phyloP scores from a whole-genome alignment of 2,113 vertebrate species.

The Hemiprocne comata region DNA sequence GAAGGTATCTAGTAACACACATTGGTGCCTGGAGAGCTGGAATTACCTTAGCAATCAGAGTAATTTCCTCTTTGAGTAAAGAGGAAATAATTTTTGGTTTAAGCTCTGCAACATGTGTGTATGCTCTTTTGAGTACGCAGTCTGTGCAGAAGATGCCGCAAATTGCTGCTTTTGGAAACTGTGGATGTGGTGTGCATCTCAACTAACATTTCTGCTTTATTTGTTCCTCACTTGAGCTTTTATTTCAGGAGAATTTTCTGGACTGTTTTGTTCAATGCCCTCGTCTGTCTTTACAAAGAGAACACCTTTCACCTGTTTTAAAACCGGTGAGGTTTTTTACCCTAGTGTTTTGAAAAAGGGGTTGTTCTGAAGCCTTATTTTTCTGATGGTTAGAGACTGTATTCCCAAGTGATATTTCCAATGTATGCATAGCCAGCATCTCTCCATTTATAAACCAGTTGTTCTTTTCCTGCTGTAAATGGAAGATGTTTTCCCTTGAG shows the following conservation, averaged over 20 bases:
- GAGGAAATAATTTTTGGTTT: constrained; percentile 22
- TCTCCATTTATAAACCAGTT: neutral
- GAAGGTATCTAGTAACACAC: neutral
- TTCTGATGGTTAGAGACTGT: neutral
- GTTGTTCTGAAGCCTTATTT: neutral
- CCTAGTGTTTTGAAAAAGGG: neutral
- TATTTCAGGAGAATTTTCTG: neutral
- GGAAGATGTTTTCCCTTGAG: neutral
- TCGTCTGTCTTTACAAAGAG: neutral
- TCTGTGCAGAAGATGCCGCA: neutral
- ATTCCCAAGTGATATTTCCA: neutral
- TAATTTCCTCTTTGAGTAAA: constrained; percentile 1
- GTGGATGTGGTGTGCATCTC: neutral
- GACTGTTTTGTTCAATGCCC: neutral
- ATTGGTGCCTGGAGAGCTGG: neutral
- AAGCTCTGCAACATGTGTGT: neutral
- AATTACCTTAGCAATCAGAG: neutral
- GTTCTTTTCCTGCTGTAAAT: neutral
- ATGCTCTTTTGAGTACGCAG: neutral
- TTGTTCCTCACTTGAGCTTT: neutral
- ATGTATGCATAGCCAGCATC: neutral
- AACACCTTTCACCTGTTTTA: neutral
- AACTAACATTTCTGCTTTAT: neutral
- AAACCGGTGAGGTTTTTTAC: neutral
- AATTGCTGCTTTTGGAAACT: neutral